Evolutionary conservation across 2,797 vertebrate species (phyloP).

Genomic region (Serranus cabrilla): DNA sequence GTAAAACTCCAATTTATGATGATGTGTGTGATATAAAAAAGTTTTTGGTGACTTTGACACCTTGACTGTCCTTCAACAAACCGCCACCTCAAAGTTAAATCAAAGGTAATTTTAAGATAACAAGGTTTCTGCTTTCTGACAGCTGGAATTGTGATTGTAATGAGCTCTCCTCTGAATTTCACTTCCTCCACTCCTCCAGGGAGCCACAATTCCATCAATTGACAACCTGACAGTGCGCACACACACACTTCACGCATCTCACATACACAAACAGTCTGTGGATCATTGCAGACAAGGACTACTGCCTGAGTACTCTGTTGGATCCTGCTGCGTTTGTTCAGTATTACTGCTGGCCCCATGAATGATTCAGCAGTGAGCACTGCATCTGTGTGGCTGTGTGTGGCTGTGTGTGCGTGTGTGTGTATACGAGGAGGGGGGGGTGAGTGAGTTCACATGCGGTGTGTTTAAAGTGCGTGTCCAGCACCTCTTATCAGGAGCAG

Average conservation of each 20-base stretch:
- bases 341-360: constrained; percentile 49
- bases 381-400: constrained; percentile 20
- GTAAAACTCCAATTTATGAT: background rate
- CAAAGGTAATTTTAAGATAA: constrained; percentile 61
- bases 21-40: background rate
- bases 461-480: constrained; percentile 66
- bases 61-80: constrained; percentile 45
- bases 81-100: constrained; percentile 49
- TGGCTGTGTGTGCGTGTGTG: constrained; percentile 4
- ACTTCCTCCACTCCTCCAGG: constrained; percentile 36
- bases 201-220: constrained; percentile 43
- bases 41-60: constrained; percentile 35
- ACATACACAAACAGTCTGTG: constrained; percentile 31
- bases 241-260: background rate
- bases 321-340: constrained; percentile 56
- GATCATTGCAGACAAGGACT: constrained; percentile 43
- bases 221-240: constrained; percentile 37
- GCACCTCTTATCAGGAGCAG: constrained; percentile 97
- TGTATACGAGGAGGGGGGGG: background rate
- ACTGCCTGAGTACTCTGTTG: constrained; percentile 25
- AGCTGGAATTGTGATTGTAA: constrained; percentile 68
- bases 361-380: constrained; percentile 68
- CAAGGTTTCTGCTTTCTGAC: constrained; percentile 58
- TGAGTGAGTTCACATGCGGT: constrained; percentile 41
- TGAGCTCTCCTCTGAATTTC: constrained; percentile 55